phyloP scores from a whole-genome alignment of 1,140 invertebrate genomes.

The Caenorhabditis remanei region DNA sequence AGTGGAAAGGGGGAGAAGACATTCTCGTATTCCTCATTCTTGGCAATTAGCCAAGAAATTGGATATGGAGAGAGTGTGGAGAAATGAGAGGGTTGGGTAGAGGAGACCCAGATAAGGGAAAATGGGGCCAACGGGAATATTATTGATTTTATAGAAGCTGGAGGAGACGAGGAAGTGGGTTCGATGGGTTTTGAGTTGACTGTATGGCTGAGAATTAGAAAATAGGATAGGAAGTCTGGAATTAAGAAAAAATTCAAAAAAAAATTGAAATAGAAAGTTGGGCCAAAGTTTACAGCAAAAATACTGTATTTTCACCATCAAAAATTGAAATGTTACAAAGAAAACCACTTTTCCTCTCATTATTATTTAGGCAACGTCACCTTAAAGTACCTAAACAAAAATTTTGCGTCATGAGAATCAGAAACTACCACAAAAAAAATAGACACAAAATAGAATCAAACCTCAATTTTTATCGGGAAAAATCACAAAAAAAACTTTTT shows the following conservation, averaged over 20 bases:
- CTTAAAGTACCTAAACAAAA: neutral
- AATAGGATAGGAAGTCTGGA: no score
- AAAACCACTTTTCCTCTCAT: no score
- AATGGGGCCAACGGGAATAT: neutral
- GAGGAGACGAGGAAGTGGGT: neutral
- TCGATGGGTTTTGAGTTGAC: neutral
- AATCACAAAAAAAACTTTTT: neutral
- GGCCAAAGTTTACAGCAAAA: no score
- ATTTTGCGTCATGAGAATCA: neutral
- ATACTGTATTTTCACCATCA: no score
- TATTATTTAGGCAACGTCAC: no score
- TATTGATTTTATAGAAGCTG: neutral
- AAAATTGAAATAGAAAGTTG: no score
- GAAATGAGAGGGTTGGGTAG: neutral
- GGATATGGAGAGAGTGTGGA: neutral
- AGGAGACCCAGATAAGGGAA: slow-evolving; percentile 3
- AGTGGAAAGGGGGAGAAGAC: neutral
- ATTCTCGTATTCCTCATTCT: neutral
- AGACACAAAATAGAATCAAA: no score
- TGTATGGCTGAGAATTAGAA: neutral
- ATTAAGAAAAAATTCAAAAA: no score
- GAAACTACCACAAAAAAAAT: neutral
- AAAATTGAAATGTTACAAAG: no score
- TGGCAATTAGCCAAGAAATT: slow-evolving; percentile 33
- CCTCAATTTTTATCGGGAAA: neutral